Conservation (phyloP, 2,888 invertebrate species). For the Gandaritis pyraliata region DNA sequence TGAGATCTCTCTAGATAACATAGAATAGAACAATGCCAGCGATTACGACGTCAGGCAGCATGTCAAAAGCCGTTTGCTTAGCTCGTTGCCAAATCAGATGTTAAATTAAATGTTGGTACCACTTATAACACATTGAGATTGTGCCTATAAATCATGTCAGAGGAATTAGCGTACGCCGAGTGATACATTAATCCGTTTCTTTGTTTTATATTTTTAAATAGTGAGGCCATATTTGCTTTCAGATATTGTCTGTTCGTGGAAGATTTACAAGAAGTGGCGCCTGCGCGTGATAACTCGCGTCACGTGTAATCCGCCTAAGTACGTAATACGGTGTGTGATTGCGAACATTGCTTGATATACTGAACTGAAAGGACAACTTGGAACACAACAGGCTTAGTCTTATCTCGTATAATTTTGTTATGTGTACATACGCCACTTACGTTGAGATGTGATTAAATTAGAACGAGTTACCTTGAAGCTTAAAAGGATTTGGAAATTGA, state of each 20-base stretch:
- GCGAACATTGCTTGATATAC: slow-evolving; percentile 72
- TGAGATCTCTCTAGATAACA: slow-evolving; percentile 78
- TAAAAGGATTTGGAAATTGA: slow-evolving; percentile 48
- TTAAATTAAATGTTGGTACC: slow-evolving; percentile 64
- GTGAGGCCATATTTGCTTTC: slow-evolving; percentile 82
- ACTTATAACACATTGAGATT: slow-evolving; percentile 69
- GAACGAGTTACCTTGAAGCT: slow-evolving; percentile 53
- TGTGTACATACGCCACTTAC: slow-evolving; percentile 63
- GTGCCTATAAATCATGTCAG: slow-evolving; percentile 79
- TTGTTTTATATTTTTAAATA: slow-evolving; percentile 83
- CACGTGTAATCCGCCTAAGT: slow-evolving; percentile 79
- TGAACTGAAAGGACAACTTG: slow-evolving; percentile 68
- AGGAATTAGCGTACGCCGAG: slow-evolving; percentile 68
- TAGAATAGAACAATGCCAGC: slow-evolving; percentile 76
- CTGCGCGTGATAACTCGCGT: slow-evolving; percentile 76
- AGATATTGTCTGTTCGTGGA: slow-evolving; percentile 78
- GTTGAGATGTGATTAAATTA: slow-evolving; percentile 54
- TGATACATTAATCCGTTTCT: slow-evolving; percentile 82
- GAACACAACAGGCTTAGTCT: slow-evolving; percentile 75
- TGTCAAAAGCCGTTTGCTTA: slow-evolving; percentile 66
- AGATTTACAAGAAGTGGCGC: slow-evolving; percentile 81
- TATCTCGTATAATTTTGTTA: slow-evolving; percentile 72
- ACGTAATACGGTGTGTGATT: slow-evolving; percentile 81
- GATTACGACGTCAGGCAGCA: slow-evolving; percentile 78
- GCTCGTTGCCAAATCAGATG: slow-evolving; percentile 78